Evolutionary conservation across 35 echinoderm and acorn worm genomes (phyloP), one percentile per base, ranked within the genome.

Genomic region (Holothuria glaberrima): DNA sequence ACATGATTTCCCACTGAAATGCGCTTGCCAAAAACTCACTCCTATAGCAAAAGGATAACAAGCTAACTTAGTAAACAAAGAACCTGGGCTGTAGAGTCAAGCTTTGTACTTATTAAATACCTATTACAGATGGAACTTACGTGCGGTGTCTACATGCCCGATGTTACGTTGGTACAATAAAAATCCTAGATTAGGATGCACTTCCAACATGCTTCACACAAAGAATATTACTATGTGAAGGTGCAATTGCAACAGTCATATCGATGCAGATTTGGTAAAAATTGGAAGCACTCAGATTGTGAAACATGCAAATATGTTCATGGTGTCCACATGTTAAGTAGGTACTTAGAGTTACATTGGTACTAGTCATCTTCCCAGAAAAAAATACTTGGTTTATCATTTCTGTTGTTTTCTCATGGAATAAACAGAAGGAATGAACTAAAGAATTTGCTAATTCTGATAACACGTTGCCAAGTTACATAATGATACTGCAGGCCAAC

Each of bases 1-100:
- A 64, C 60, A 64, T 64, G 60, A 64, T 64, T 64, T 64, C 60
- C 60, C 60, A 64, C 60, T 64, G 60, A 64, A 64, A 64, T 64
- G 19, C 60, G 2, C 60, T 64, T 14, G 12, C 60, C 60, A 64
- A 2, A 64, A 64, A 64, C 60, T 64, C 19, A 64, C 13, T 64
- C 60, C 60, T 4, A 64, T 27, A 64, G 60, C 13, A 5, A 64
- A 64, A 64, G 60, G 13, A 64, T 7, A 41, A 7, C 60, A 64
- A 64, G 60, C 13, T 64, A 64, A 20, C 60, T 22, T 59, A 12
- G 19, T 22, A 22, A 64, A 64, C 60, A 27, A 64, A 64, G 3
- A 64, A 27, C 13, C 60, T 3, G 12, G 13, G 60, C 60, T 64
- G 60, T 64, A 64, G 60, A 64, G 60, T 5, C 60, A 64, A 64